Conservation (phyloP, 1,140 invertebrate genomes). For the Ceratosolen solmsi region DNA sequence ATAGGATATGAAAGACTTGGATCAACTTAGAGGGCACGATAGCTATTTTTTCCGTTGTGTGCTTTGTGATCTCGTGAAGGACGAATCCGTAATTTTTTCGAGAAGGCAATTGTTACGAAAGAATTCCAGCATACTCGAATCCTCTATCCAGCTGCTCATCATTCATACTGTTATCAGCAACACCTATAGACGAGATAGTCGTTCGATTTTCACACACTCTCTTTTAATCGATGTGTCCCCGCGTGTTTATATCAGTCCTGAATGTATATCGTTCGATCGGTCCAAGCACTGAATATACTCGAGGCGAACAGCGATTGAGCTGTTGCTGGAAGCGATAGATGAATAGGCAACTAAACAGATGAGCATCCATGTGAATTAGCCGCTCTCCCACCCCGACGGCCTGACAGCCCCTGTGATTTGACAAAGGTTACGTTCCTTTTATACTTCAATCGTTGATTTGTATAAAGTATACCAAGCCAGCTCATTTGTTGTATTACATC, state of each 20-base stretch:
- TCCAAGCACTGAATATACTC: background rate
- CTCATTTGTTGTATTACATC: background rate
- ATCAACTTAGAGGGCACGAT: no score
- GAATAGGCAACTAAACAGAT: conserved; percentile 24
- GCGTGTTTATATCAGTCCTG: background rate
- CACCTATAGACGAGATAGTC: no score
- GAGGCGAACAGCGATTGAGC: conserved; percentile 4
- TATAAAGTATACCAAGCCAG: background rate
- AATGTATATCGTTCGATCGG: background rate
- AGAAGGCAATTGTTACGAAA: background rate
- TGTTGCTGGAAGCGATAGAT: conserved; percentile 7
- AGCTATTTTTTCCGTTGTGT: no score
- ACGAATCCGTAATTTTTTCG: background rate
- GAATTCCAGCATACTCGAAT: background rate
- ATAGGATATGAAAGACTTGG: no score
- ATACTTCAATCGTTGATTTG: conserved; percentile 23
- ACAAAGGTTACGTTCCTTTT: conserved; percentile 10
- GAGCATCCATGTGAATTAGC: conserved; percentile 31
- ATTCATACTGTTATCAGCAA: conserved; percentile 38
- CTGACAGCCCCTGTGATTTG: background rate
- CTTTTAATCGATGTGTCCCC: background rate
- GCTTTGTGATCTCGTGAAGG: no score
- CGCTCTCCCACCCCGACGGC: background rate
- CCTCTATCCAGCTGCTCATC: conserved; percentile 8
- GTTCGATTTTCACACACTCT: no score